Percentiles rank a stretch among this genome's conserved stretches.
phyloP scores from a whole-genome alignment of 2,888 invertebrate species.

The Cosmopolites sordidus region DNA sequence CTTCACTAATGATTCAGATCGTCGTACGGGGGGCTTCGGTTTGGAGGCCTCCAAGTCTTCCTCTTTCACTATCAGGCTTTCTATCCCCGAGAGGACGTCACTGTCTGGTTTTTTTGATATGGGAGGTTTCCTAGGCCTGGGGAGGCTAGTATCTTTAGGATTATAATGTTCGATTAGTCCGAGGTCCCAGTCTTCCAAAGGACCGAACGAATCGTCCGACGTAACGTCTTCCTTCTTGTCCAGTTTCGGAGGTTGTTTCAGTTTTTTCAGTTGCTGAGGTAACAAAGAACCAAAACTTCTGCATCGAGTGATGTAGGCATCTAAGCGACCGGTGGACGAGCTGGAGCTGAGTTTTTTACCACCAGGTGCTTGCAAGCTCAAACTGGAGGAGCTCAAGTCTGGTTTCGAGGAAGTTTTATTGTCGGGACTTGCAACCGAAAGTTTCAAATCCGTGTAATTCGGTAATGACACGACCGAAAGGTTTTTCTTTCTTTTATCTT shows the following conservation, averaged over 20 bases:
- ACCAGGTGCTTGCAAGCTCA: constrained; percentile 16
- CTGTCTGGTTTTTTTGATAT: constrained; percentile 2
- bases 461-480: constrained; percentile 53
- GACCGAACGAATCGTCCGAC: constrained; percentile 51
- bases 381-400: constrained; percentile 18
- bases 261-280: constrained; percentile 45
- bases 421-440: constrained; percentile 41
- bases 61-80: constrained; percentile 41
- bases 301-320: constrained; percentile 49
- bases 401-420: constrained; percentile 22
- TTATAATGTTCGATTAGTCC: constrained; percentile 49
- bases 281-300: constrained; percentile 50
- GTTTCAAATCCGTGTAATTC: constrained; percentile 51
- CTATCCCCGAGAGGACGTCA: constrained; percentile 39
- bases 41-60: constrained; percentile 32
- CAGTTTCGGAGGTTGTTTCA: constrained; percentile 28
- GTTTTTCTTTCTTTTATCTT: constrained; percentile 47
- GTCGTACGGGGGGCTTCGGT: constrained; percentile 38
- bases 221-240: constrained; percentile 42
- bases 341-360: constrained; percentile 37
- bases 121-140: constrained; percentile 37
- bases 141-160: constrained; percentile 47
- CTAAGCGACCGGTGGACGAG: constrained; percentile 43
- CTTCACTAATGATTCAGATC: constrained; percentile 41
- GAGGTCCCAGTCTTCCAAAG: constrained; percentile 52